Percentiles rank a stretch among this genome's conserved stretches.
Evolutionary conservation across 1,140 invertebrate genomes (phyloP).

Genomic region (Drepana arcuata): DNA sequence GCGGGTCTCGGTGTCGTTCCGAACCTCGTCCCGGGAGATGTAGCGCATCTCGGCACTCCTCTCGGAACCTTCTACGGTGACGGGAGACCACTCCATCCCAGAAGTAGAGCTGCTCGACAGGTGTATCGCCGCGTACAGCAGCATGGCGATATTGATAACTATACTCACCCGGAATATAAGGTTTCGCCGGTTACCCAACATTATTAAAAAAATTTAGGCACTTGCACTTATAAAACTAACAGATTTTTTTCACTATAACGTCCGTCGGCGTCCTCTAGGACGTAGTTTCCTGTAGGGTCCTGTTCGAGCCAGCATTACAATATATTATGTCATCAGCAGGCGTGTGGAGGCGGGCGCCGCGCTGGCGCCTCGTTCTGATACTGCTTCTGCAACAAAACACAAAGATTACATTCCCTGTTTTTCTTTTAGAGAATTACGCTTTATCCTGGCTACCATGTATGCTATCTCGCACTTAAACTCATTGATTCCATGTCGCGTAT

Average conservation of each 20-base stretch:
- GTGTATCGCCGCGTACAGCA: constrained; percentile 74
- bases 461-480: too few relatives aligned
- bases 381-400: constrained; percentile 44
- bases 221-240: constrained; percentile 48
- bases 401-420: too few relatives aligned
- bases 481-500: too few relatives aligned
- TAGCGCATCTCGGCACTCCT: constrained; percentile 40
- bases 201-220: constrained; percentile 52
- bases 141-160: constrained; percentile 79
- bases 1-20: constrained; percentile 37
- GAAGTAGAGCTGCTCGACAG: constrained; percentile 37
- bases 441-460: too few relatives aligned
- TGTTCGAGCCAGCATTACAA: constrained; percentile 65
- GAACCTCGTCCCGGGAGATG: constrained; percentile 33
- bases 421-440: too few relatives aligned
- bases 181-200: constrained; percentile 75
- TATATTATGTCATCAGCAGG: constrained; percentile 62
- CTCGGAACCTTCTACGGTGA: constrained; percentile 43
- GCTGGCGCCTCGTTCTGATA: constrained; percentile 32
- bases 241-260: constrained; percentile 41
- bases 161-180: constrained; percentile 82
- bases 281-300: constrained; percentile 60
- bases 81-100: constrained; percentile 41
- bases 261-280: constrained; percentile 67
- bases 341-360: constrained; percentile 43